phyloP scores from a whole-genome alignment of 2,888 invertebrate species.

The Heliconius charithonia region DNA sequence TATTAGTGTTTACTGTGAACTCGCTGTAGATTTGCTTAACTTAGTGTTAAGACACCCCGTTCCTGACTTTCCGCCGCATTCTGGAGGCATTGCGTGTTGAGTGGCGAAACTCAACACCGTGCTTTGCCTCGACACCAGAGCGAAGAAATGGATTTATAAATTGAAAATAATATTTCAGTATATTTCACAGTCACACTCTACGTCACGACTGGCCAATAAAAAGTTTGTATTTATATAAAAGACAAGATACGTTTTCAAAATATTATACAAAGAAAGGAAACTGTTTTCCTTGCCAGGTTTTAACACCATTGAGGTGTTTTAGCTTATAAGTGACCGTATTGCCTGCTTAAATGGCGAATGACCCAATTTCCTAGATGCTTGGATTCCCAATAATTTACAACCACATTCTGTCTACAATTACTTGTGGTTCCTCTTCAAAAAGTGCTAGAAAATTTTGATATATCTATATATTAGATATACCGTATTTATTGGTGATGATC shows the following conservation, averaged over 20 bases:
- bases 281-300: neutral
- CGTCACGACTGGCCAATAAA: too few relatives aligned
- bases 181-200: too few relatives aligned
- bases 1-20: neutral
- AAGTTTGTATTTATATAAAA: too few relatives aligned
- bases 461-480: neutral
- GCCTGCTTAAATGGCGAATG: neutral
- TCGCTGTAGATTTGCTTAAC: neutral
- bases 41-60: too few relatives aligned
- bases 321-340: neutral
- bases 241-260: neutral
- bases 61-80: too few relatives aligned
- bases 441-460: neutral
- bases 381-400: neutral
- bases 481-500: neutral
- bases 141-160: too few relatives aligned
- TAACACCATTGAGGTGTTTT: neutral
- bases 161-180: too few relatives aligned
- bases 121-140: too few relatives aligned
- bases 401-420: neutral
- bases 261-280: neutral
- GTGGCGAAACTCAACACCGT: too few relatives aligned
- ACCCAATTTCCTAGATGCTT: neutral
- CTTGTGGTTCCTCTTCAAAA: neutral
- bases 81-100: too few relatives aligned